Evolutionary conservation across 2,113 vertebrate genomes (phyloP), one percentile per base, ranked within the genome.

Genomic region (Zosterops borbonicus): DNA sequence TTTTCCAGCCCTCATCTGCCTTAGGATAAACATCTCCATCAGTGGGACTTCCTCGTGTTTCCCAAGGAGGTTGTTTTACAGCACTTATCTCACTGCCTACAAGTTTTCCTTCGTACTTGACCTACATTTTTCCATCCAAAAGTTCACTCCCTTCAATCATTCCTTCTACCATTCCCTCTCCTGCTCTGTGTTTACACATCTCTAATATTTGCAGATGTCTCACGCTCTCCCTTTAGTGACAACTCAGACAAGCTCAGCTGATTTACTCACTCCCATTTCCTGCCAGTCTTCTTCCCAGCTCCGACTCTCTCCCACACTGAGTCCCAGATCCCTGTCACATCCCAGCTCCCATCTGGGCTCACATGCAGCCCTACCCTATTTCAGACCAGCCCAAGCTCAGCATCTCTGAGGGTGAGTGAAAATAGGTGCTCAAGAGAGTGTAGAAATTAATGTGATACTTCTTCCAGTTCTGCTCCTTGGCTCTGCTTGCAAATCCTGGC

Each of bases 131-230:
- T n/a, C 82, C 75, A 92, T 91, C 87, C 78, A 25, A 92, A 96
- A 97, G 93, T 96, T 96, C 96, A 94, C 46, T 92, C 82, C 95
- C 63, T 94, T 96, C 93, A 94, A 94, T 97, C 94, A 92, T 65
- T 68, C 81, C 84, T 46, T 14, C 42, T 62, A 58, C 60, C 89
- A 87, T 39, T 42, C 90, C 91, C 55, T 95, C 89, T 92, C 83
- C 86, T 93, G 69, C 70, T 67, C 82, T 2, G 4, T 95, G 95
- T 97, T 97, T 97, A 95, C 95, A 97, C 84, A 87, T 73, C 47
- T 94, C 81, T 92, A 83, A 50, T 94, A 85, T 94, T 91, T 95
- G 95, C 91, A 88, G 94, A 92, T 84, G 93, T 85, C 76, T 90
- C 87, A 82, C 0, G 13, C 89, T 91, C 84, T 82, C 82, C 39